Conservation (phyloP, 2,888 invertebrate species). For the Harmothoe impar region DNA sequence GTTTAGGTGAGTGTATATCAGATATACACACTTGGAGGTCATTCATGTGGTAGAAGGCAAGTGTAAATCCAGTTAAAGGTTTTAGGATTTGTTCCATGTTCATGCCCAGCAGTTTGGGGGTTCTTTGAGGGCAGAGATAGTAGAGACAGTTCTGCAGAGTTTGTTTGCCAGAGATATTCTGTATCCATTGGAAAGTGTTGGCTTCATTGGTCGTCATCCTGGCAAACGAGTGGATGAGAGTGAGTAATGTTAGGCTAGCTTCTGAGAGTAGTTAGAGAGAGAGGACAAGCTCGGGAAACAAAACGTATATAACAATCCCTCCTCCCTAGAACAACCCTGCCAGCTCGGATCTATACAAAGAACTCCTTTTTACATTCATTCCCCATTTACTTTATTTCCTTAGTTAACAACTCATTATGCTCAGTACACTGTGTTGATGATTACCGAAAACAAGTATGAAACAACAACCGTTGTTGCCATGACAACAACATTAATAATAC, state of each 20-base stretch:
- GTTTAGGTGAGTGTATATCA: not conserved
- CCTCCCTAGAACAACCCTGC: not conserved
- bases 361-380: not conserved
- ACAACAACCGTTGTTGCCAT: not conserved
- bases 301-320: constrained; percentile 20
- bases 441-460: not conserved
- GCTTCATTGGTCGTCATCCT: not conserved
- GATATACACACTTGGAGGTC: not conserved
- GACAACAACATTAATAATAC: constrained; percentile 11
- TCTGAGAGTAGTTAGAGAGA: not conserved
- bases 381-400: constrained; percentile 5
- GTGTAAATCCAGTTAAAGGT: not conserved
- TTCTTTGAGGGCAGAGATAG: not conserved
- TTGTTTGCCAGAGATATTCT: not conserved
- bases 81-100: not conserved
- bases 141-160: constrained; percentile 5
- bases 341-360: not conserved
- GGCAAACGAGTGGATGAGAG: not conserved
- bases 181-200: not conserved
- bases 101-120: not conserved
- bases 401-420: constrained; percentile 19
- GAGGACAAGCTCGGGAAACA: not conserved
- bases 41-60: constrained; percentile 17
- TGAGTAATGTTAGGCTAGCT: not conserved
- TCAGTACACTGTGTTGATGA: not conserved